phyloP scores from a whole-genome alignment of 2,797 vertebrate species.

The Euthynnus affinis region DNA sequence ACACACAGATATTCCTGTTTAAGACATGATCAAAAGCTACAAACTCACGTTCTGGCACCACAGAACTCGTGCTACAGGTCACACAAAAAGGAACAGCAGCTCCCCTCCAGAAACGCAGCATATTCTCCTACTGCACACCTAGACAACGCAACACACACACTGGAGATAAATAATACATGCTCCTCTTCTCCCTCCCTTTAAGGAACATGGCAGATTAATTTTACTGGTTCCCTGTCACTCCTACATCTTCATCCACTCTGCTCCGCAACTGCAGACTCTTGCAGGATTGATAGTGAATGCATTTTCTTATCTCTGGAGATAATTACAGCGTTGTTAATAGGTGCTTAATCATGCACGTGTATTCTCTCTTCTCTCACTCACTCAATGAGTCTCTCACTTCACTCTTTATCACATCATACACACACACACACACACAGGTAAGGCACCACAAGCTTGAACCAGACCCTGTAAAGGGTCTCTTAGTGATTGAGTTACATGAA shows the following conservation, averaged over 20 bases:
- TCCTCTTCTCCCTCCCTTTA: conserved; percentile 41
- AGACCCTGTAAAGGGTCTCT: conserved; percentile 34
- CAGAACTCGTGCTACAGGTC: conserved; percentile 51
- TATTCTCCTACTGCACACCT: conserved; percentile 30
- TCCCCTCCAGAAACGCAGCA: conserved; percentile 31
- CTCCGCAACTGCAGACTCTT: conserved; percentile 37
- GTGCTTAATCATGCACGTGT: conserved; percentile 40
- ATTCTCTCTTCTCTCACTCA: conserved; percentile 44
- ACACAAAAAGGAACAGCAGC: conserved; percentile 33
- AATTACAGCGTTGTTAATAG: conserved; percentile 70
- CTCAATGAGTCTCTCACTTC: conserved; percentile 1
- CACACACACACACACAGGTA: conserved; percentile 2
- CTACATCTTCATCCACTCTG: conserved; percentile 69
- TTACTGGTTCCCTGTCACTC: conserved; percentile 63
- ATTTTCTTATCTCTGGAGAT: conserved; percentile 74
- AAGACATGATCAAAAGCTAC: conserved; percentile 39
- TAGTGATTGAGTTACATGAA: conserved; percentile 58
- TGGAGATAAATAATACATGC: conserved; percentile 68
- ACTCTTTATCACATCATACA: background rate
- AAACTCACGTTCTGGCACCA: conserved; percentile 25
- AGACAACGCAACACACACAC: conserved; percentile 19
- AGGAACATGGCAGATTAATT: conserved; percentile 72
- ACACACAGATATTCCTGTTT: conserved; percentile 6
- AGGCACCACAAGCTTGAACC: conserved; percentile 27
- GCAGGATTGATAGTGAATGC: conserved; percentile 62